These are phyloP conservation scores for Echiichthys vipera DNA, from an alignment of 2,797 vertebrate species.

Conservation along the genomic window DNA sequence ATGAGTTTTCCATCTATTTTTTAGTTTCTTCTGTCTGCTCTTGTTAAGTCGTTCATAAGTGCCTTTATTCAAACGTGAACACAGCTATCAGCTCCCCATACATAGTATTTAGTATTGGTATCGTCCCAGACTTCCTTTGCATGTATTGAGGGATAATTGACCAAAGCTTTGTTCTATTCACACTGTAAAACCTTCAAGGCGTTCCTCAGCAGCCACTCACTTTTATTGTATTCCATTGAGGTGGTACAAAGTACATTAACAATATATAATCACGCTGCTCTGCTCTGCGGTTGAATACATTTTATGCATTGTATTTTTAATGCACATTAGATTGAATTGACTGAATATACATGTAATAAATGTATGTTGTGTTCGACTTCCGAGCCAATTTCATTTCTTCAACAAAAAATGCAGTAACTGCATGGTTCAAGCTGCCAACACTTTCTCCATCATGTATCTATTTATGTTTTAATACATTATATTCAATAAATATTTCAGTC, in stretches of 20 bases:
- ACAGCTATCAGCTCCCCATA: background rate
- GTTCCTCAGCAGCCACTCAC: background rate
- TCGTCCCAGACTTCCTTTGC: constrained; percentile 5
- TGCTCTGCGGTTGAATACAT: background rate
- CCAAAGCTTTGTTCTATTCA: constrained; percentile 54
- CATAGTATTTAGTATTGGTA: too few species aligned
- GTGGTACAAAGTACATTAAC: background rate
- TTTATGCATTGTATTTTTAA: background rate
- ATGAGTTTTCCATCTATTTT: background rate
- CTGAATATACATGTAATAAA: constrained; percentile 25
- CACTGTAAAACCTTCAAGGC: constrained; percentile 14
- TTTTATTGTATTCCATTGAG: constrained; percentile 9
- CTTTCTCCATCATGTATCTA: constrained; percentile 16
- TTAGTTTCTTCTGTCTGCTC: background rate
- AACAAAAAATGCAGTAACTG: background rate
- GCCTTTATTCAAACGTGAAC: constrained; percentile 50
- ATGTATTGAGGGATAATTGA: constrained; percentile 35
- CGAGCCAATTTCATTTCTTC: background rate
- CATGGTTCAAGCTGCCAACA: constrained; percentile 16
- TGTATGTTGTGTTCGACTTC: constrained; percentile 9
- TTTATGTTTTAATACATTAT: constrained; percentile 52
- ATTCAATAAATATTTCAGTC: constrained; percentile 61
- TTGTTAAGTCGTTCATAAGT: constrained; percentile 38
- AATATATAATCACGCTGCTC: background rate
- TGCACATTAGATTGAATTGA: constrained; percentile 4